Percentiles rank a stretch among this genome's conserved stretches.
Evolutionary conservation across 92 coral and sea anemone genomes (phyloP).

Genomic region (Zoanthus sansibaricus): DNA sequence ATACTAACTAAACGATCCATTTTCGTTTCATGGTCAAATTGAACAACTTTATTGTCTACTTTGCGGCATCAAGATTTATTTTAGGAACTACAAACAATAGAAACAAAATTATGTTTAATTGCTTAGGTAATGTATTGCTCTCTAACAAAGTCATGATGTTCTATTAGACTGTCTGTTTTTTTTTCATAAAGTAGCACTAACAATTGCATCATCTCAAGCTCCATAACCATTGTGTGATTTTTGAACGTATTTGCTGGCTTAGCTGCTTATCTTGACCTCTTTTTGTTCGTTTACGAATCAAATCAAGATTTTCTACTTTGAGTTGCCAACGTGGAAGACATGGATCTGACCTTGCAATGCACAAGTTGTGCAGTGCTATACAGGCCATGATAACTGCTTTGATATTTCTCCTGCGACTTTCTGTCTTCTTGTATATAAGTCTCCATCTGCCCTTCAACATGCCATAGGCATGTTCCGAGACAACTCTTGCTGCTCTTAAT

Average conservation of each 20-base stretch:
- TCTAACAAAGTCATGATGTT: constrained; percentile 3
- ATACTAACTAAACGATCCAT: constrained; percentile 5
- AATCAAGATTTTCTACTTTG: constrained; percentile 42
- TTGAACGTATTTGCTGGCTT: constrained; percentile 36
- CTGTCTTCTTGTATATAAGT: constrained; percentile 35
- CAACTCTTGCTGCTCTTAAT: no score
- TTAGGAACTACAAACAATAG: not conserved
- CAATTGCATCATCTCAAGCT: no score
- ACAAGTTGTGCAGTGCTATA: constrained; percentile 59
- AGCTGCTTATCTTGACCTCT: constrained; percentile 39
- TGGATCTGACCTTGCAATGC: constrained; percentile 54
- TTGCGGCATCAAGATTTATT: constrained; percentile 4
- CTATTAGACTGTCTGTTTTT: constrained; percentile 1
- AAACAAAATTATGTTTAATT: not conserved
- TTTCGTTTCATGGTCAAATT: not conserved
- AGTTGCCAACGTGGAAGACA: constrained; percentile 57
- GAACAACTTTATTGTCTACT: constrained; percentile 3
- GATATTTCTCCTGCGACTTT: constrained; percentile 13
- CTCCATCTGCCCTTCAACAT: not conserved
- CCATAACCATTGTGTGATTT: constrained; percentile 62
- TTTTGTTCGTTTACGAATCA: constrained; percentile 32
- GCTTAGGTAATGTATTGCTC: not conserved
- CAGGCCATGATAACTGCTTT: constrained; percentile 54
- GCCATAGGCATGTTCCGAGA: no score
- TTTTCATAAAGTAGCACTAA: not conserved